Base-by-base conservation (phyloP, 2,888 invertebrate genomes). In the Pristionchus fissidentatus region DNA sequence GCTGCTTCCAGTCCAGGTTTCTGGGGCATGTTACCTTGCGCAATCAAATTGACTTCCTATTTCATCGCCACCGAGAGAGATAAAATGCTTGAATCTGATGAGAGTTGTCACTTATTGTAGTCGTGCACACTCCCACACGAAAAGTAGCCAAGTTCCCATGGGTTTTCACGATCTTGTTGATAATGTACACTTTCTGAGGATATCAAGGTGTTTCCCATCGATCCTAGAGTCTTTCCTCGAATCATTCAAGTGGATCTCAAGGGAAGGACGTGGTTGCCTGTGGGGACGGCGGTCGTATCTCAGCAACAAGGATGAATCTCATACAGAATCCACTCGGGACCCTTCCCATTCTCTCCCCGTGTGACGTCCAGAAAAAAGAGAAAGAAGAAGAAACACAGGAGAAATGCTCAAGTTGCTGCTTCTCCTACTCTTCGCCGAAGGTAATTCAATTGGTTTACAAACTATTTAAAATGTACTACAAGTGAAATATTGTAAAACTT, bases 341-440 rank as follows among this genome's bases (percentile, higher is more conserved):
- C 60, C 60, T 38, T 41, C 41, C 43, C 70, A 70, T n/a, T 70
- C 41, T 7, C 43, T 43, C 41, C 26, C 22, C 4, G 8, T 41
- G 70, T 70, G 70, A 70, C 70, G 70, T 70, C 70, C 70, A 7
- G 35, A 70, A 41, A 70, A 70, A 29, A 70, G 26, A 38, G 32
- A 32, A 70, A n/a, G 19, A 70, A 41, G 70, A 22, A 41, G 43
- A 41, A 70, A 26, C 19, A 15, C 3, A 22, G n/a, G 41, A 35
- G 43, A 26, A 15, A 49, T 83, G 38, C 43, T 38, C 49, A 29
- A 32, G 41, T 22, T 79, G 15, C 41, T 79, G 38, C 13, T 79
- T 3, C 57, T 79, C 0, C 79, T 79, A 3, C 57, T 79, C 57
- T 75, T 77, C 70, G 70, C 70, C 26, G 43, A 26, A 52, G 38